phyloP scores from a whole-genome alignment of 1,140 invertebrate species.

The Zaprionus gabonicus region DNA sequence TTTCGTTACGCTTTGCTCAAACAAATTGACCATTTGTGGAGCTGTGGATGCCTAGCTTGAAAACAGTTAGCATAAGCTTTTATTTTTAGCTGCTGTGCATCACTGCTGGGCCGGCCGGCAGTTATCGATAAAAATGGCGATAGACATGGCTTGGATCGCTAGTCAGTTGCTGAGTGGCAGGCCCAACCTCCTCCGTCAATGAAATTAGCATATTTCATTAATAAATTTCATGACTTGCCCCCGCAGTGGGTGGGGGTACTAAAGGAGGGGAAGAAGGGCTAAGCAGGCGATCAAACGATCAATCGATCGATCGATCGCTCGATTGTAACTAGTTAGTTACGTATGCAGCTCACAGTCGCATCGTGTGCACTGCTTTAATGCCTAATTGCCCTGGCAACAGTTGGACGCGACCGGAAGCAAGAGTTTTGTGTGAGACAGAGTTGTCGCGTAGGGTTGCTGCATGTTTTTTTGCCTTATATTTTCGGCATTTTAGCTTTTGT shows the following conservation, averaged over 20 bases:
- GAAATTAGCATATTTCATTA: conserved; percentile 66
- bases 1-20: conserved; percentile 32
- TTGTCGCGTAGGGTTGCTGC: conserved; percentile 25
- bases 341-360: conserved; percentile 53
- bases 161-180: conserved; percentile 5
- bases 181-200: conserved; percentile 28
- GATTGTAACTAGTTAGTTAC: conserved; percentile 38
- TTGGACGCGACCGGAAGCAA: conserved; percentile 55
- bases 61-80: conserved; percentile 41
- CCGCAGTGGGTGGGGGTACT: not conserved
- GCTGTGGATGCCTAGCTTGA: conserved; percentile 4
- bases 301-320: not conserved
- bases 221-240: conserved; percentile 59
- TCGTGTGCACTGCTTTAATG: conserved; percentile 61
- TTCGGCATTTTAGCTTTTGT: conserved; percentile 51
- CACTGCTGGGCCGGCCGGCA: conserved; percentile 1
- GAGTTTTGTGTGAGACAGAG: conserved; percentile 47
- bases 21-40: conserved; percentile 37
- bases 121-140: conserved; percentile 20
- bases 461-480: conserved; percentile 32
- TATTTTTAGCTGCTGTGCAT: conserved; percentile 62
- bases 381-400: conserved; percentile 64
- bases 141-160: not conserved
- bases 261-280: not conserved
- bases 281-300: conserved; percentile 7